Conservation (phyloP, 2,113 vertebrate species). For the Polyodon spathula region DNA sequence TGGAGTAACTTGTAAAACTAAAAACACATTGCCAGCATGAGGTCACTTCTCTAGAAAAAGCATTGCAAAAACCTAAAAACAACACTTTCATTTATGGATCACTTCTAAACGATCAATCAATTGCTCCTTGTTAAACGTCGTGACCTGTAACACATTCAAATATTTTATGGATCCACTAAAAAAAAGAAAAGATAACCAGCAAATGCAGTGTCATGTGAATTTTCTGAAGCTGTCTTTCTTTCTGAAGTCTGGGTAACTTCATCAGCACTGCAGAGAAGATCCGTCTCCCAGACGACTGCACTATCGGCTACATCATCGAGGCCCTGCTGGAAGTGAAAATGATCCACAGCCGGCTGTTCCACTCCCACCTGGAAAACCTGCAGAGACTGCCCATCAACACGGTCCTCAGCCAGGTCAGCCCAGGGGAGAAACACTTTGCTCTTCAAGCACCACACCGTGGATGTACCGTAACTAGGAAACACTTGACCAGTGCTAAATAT, state of each 20-base stretch:
- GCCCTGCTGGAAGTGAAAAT: constrained; percentile 80
- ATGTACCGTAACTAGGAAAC: no score
- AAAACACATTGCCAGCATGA: no score
- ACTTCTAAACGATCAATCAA: no score
- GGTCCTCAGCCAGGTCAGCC: constrained; percentile 72
- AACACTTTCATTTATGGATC: no score
- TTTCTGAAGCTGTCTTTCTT: not conserved
- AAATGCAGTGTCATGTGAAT: not conserved
- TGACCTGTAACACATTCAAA: no score
- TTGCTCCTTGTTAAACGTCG: no score
- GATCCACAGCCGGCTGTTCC: constrained; percentile 73
- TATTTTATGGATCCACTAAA: not conserved
- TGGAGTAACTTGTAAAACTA: no score
- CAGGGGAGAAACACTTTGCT: not conserved
- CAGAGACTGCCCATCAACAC: constrained; percentile 61
- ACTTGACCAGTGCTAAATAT: not conserved
- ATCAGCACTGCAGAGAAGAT: constrained; percentile 92
- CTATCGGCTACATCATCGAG: constrained; percentile 91
- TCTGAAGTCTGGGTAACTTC: constrained; percentile 82
- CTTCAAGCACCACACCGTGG: not conserved
- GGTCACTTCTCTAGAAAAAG: no score
- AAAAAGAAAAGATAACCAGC: not conserved
- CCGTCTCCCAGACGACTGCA: constrained; percentile 89
- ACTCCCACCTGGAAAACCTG: constrained; percentile 91
- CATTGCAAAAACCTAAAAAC: no score